phyloP scores from a whole-genome alignment of 2,113 vertebrate genomes.

The Lichenostomus cassidix region DNA sequence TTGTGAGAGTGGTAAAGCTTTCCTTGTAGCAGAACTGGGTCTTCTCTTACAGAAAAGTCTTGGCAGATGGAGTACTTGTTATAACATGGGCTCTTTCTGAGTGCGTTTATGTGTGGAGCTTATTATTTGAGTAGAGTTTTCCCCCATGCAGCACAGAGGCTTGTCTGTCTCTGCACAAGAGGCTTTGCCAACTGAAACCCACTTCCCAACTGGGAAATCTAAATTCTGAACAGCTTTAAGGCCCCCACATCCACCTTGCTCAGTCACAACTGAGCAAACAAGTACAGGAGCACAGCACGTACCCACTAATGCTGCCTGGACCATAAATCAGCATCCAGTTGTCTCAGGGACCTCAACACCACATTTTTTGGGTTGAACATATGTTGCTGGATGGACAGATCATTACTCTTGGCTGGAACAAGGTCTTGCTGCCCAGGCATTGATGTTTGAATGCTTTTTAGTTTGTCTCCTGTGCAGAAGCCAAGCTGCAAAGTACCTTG shows the following conservation, averaged over 20 bases:
- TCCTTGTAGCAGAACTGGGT: not conserved
- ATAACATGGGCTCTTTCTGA: rapidly evolving
- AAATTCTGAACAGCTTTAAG: not conserved
- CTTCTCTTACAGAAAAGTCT: not conserved
- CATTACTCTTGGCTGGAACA: not conserved
- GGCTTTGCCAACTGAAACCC: not conserved
- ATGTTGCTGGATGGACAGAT: not conserved
- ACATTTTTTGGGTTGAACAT: not conserved
- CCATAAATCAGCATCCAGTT: not conserved
- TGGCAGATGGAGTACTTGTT: not conserved
- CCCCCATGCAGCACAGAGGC: not conserved
- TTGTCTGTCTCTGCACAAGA: not conserved
- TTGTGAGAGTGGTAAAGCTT: not conserved
- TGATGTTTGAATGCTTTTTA: not conserved
- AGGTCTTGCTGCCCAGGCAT: not conserved
- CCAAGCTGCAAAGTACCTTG: not conserved
- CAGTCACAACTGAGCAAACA: not conserved
- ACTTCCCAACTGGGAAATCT: not conserved
- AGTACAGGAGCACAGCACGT: not conserved
- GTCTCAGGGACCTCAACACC: not conserved
- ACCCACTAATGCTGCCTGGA: not conserved
- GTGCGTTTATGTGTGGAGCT: not conserved
- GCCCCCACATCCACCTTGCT: not conserved
- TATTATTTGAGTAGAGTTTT: not conserved
- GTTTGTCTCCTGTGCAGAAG: not conserved